Conservation (phyloP, 1,140 invertebrate species). For the Papilio aristodemus region DNA sequence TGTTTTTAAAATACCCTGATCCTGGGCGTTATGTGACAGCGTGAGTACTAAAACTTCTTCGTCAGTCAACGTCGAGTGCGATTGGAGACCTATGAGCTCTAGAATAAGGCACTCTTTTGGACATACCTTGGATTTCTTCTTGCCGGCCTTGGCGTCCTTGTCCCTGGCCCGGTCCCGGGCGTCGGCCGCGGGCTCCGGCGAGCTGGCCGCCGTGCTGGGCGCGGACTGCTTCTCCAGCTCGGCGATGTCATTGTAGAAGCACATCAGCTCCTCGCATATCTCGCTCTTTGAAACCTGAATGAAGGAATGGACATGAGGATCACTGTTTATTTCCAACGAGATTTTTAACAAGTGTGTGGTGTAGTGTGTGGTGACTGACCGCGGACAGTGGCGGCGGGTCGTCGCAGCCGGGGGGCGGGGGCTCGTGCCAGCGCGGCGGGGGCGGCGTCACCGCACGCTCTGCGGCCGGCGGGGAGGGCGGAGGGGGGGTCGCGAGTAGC, state of each 20-base stretch:
- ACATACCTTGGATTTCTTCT: slow-evolving; percentile 64
- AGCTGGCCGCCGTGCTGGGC: slow-evolving; percentile 38
- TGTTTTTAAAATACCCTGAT: no score
- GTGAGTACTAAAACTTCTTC: no score
- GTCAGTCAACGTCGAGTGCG: no score
- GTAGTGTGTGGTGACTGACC: no score
- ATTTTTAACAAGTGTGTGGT: no score
- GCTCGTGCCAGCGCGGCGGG: slow-evolving; percentile 53
- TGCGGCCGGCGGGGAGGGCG: slow-evolving; percentile 71
- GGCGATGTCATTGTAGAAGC: slow-evolving; percentile 72
- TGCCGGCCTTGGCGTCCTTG: slow-evolving; percentile 38
- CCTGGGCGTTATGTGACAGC: no score
- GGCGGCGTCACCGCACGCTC: slow-evolving; percentile 59
- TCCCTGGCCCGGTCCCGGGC: slow-evolving; percentile 30
- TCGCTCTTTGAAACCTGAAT: slow-evolving; percentile 55
- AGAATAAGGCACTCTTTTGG: no score
- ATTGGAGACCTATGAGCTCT: no score
- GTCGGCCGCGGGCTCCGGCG: slow-evolving; percentile 36
- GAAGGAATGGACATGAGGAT: no score
- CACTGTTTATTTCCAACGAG: no score
- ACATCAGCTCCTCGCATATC: slow-evolving; percentile 64
- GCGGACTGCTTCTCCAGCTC: slow-evolving; percentile 54
- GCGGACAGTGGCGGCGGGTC: slow-evolving; percentile 39
- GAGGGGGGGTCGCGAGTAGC: slow-evolving; percentile 71
- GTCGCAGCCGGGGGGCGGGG: slow-evolving; percentile 50